These are phyloP conservation scores for Catostomus latipinnis DNA, from an alignment of 2,797 vertebrate species.

Conservation along the genomic window DNA sequence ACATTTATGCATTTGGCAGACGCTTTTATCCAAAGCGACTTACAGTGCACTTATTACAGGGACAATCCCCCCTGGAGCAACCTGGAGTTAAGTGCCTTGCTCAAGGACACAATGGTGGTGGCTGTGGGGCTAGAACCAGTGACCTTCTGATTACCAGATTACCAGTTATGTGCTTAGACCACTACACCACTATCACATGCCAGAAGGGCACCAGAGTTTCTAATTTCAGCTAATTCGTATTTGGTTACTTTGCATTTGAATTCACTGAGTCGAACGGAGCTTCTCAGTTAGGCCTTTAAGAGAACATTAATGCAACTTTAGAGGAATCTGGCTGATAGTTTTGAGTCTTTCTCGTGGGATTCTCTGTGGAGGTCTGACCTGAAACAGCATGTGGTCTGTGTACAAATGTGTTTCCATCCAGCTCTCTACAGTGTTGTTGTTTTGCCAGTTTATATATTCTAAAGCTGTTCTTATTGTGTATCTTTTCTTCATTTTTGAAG, in stretches of 20 bases:
- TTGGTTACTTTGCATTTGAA: neutral
- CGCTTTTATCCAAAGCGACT: no score
- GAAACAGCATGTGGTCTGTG: conserved; percentile 30
- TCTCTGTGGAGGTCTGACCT: conserved; percentile 61
- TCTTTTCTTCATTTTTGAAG: neutral
- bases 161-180: no score
- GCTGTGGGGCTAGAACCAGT: no score
- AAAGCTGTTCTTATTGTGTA: conserved; percentile 57
- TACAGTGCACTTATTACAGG: no score
- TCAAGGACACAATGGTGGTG: no score
- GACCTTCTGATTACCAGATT: no score
- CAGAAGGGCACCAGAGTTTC: neutral
- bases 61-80: no score
- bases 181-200: no score
- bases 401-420: conserved; percentile 54
- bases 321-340: conserved; percentile 51
- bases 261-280: neutral
- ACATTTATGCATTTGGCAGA: no score
- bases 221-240: neutral
- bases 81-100: no score
- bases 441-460: conserved; percentile 54
- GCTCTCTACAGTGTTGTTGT: conserved; percentile 41
- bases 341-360: conserved; percentile 67
- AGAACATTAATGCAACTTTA: neutral
- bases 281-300: neutral